Percentiles rank a stretch among this genome's conserved stretches.
Conservation (phyloP, 2,888 invertebrate species). For the Esperia sulphurella region DNA sequence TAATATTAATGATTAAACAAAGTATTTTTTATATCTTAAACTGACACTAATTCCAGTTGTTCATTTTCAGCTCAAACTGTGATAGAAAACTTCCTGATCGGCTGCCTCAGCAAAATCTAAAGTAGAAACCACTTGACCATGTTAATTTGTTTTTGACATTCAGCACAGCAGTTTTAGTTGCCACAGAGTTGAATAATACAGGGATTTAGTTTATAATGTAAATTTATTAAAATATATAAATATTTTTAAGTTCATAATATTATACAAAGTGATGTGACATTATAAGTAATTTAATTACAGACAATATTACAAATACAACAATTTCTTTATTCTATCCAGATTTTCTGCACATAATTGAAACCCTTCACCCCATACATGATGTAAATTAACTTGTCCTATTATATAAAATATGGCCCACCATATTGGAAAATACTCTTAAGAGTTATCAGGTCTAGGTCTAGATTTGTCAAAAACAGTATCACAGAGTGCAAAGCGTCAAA, state of each 20-base stretch:
- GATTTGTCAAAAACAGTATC: too few species aligned
- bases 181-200: conserved; percentile 73
- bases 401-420: too few species aligned
- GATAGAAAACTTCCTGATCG: conserved; percentile 85
- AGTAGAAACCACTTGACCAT: conserved; percentile 37
- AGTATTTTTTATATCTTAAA: neutral
- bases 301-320: conserved; percentile 52
- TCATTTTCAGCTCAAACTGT: conserved; percentile 84
- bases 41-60: neutral
- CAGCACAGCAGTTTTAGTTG: conserved; percentile 65
- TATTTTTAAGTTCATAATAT: conserved; percentile 70
- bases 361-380: neutral
- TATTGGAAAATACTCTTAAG: too few species aligned
- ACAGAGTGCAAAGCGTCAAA: too few species aligned
- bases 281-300: conserved; percentile 63
- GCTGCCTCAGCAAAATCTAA: conserved; percentile 76
- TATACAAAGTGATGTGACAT: conserved; percentile 63
- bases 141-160: conserved; percentile 59
- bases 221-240: conserved; percentile 58
- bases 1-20: neutral
- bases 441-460: too few species aligned
- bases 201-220: conserved; percentile 77
- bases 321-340: neutral
- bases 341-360: too few species aligned
- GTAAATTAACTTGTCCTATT: too few species aligned